Conservation (phyloP, 2,113 vertebrate species). For the Polypterus senegalus region DNA sequence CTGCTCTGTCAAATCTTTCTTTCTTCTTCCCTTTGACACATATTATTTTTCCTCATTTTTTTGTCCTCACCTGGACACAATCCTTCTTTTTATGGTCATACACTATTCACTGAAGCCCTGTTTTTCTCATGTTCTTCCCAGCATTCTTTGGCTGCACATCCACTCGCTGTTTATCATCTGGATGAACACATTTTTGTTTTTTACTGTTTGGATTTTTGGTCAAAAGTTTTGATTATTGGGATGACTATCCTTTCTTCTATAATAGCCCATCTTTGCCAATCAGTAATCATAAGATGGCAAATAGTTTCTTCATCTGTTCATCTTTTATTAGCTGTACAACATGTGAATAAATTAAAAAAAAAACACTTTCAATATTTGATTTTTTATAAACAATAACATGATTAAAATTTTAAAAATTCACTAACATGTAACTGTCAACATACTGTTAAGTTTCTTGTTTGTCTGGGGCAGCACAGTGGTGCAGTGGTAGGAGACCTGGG, state of each 20-base stretch:
- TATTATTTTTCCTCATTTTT: constrained; percentile 4
- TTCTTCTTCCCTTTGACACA: neutral
- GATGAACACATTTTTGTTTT: too few relatives aligned
- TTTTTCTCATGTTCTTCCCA: neutral
- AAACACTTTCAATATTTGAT: too few relatives aligned
- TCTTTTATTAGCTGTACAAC: constrained; percentile 8
- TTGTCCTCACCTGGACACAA: neutral
- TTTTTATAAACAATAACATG: too few relatives aligned
- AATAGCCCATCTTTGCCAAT: constrained; percentile 3
- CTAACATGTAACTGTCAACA: too few relatives aligned
- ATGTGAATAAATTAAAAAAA: constrained; percentile 1
- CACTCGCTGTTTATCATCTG: too few relatives aligned
- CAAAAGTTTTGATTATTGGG: neutral
- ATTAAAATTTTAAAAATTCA: too few relatives aligned
- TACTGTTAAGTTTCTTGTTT: too few relatives aligned
- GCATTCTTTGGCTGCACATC: neutral
- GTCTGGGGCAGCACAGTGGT: too few relatives aligned
- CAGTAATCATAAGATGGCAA: neutral
- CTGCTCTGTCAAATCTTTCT: constrained; percentile 2
- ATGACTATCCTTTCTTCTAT: neutral
- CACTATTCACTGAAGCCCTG: neutral
- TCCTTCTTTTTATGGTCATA: neutral
- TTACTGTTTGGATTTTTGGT: too few relatives aligned
- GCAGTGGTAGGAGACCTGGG: too few relatives aligned
- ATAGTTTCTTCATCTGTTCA: constrained; percentile 7